Conservation (phyloP, 1,140 invertebrate genomes). For the Parasteatoda tepidariorum region DNA sequence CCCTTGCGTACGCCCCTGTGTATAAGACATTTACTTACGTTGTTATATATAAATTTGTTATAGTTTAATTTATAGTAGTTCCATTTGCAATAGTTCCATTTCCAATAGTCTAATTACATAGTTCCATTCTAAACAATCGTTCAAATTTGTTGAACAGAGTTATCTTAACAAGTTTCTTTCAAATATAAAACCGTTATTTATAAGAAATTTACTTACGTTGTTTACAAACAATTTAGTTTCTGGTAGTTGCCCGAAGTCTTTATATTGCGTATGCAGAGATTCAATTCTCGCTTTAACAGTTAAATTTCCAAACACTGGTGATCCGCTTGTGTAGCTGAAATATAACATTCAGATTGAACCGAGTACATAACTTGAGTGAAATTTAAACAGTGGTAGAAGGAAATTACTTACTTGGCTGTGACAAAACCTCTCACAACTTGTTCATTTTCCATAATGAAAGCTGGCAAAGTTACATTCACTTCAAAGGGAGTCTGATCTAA, state of each 20-base stretch:
- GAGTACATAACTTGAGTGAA: not conserved
- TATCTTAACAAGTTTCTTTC: too few species aligned
- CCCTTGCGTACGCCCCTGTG: too few species aligned
- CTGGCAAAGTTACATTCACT: conserved; percentile 95
- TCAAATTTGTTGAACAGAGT: too few species aligned
- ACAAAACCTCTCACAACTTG: conserved; percentile 84
- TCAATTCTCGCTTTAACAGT: conserved; percentile 82
- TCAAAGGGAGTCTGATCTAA: conserved; percentile 72
- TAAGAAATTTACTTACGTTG: conserved; percentile 31
- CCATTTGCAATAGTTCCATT: too few species aligned
- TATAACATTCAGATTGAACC: not conserved
- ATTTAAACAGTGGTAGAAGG: not conserved
- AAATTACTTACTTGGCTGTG: conserved; percentile 84
- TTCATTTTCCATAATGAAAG: conserved; percentile 90
- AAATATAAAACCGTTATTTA: too few species aligned
- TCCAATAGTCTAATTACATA: too few species aligned
- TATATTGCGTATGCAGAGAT: conserved; percentile 71
- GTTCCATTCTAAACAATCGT: too few species aligned
- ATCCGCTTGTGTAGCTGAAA: conserved; percentile 69
- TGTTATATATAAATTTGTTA: too few species aligned
- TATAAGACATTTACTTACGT: too few species aligned
- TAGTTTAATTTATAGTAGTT: too few species aligned
- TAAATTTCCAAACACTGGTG: conserved; percentile 78
- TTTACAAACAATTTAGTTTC: conserved; percentile 46
- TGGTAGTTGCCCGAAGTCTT: conserved; percentile 5